Evolutionary conservation across 2,888 invertebrate species (phyloP), one percentile per base, ranked within the genome.

Genomic region (Acrocyrtus sp.): DNA sequence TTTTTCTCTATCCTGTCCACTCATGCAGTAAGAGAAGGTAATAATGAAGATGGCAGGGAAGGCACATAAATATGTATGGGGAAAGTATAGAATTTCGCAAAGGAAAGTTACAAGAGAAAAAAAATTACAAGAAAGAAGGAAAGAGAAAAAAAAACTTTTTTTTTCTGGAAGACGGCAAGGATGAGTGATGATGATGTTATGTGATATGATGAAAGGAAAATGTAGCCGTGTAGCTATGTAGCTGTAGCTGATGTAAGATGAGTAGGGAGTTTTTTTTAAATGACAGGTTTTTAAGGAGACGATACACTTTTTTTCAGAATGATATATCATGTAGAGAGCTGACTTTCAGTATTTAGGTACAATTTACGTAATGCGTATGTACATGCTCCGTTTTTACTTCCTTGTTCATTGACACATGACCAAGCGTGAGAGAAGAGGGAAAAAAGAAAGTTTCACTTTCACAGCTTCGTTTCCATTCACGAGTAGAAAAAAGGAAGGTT

Each of bases 341-440:
- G n/a, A n/a, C n/a, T 34, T 5, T 34, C 34, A 34, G 34, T 12
- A 8, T 34, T 34, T 12, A 34, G 12, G 34, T 12, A n/a, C n/a
- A n/a, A n/a, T 34, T 34, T 34, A 34, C 34, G 34, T 12, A 34
- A 34, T 34, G 34, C 34, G 12, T n/a, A n/a, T n/a, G n/a, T n/a
- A 34, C 12, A 34, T 34, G 12, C 34, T 34, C 34, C 34, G 34
- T 21, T 39, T 22, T 47, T 27, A 58, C 61, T 62, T 45, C 56
- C 54, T 21, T 65, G 45, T 47, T 45, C 65, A 62, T 56, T 50
- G 62, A 56, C 57, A 53, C 62, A 39, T 50, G 62, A 48, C 57
- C 57, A 62, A 61, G 62, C 41, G 57, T 70, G 70, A 70, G 62
- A 56, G 57, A 45, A 62, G 53, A 54, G 51, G 61, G n/a, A n/a